Conservation (phyloP, 2,113 vertebrate genomes). For the Tamias sibiricus region DNA sequence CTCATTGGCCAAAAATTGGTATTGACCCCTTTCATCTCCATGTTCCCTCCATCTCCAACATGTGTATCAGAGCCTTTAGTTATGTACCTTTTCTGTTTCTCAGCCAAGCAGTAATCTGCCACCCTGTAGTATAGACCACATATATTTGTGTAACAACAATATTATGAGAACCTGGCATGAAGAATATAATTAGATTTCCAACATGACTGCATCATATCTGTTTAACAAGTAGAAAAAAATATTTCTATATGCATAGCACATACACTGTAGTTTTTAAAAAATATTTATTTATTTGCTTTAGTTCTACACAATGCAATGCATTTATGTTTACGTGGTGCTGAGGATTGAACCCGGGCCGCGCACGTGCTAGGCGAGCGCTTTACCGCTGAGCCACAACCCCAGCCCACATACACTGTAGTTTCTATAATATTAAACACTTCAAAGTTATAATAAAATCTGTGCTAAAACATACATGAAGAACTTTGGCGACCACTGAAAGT, state of each 20-base stretch:
- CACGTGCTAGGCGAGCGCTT: too few species aligned
- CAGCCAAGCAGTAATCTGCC: slow-evolving; percentile 10
- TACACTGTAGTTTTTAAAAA: slow-evolving; percentile 42
- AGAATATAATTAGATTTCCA: slow-evolving; percentile 54
- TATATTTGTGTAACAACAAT: slow-evolving; percentile 45
- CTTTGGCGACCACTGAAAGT: slow-evolving; percentile 31
- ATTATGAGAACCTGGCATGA: slow-evolving; percentile 26
- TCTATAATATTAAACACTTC: slow-evolving; percentile 60
- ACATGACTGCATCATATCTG: background rate
- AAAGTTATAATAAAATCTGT: slow-evolving; percentile 62
- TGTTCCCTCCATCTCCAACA: background rate
- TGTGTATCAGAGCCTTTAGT: background rate
- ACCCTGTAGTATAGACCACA: background rate
- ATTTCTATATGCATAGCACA: slow-evolving; percentile 56
- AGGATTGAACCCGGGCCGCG: too few species aligned
- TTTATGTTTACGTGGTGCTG: too few species aligned
- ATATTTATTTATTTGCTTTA: too few species aligned
- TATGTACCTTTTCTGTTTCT: background rate
- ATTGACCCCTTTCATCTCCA: background rate
- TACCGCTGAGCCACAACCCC: too few species aligned
- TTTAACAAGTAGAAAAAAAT: slow-evolving; percentile 49
- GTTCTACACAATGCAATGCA: too few species aligned
- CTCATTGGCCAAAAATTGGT: background rate
- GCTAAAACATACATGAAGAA: slow-evolving; percentile 49
- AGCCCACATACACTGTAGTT: slow-evolving; percentile 40